Conservation (phyloP, 2,113 vertebrate species). For the Chunga burmeisteri region DNA sequence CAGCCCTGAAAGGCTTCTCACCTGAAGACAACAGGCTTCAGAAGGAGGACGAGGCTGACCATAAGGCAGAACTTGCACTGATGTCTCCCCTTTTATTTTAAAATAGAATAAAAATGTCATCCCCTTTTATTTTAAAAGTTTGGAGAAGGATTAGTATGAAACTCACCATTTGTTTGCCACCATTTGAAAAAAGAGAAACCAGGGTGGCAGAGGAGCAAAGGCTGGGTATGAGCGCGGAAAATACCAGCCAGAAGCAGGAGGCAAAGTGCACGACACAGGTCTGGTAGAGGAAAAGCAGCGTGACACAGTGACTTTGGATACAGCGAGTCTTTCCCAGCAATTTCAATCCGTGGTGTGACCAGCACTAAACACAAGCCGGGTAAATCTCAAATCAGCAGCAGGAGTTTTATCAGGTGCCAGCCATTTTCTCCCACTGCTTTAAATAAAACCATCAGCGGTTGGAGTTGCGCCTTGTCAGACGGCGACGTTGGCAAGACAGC, state of each 20-base stretch:
- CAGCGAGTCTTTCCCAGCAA: not conserved
- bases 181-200: not conserved
- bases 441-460: not conserved
- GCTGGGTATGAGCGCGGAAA: not conserved
- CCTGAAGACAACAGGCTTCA: not conserved
- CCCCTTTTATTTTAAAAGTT: not conserved
- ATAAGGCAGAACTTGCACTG: not conserved
- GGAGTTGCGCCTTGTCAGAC: not conserved
- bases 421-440: not conserved
- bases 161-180: not conserved
- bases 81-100: not conserved
- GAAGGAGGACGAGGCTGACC: not conserved
- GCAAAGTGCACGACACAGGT: not conserved
- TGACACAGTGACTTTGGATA: not conserved
- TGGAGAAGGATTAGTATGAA: not conserved
- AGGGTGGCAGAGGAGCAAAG: not conserved
- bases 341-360: not conserved
- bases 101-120: not conserved
- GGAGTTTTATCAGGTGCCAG: not conserved
- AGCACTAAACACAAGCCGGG: not conserved
- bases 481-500: fast-evolving
- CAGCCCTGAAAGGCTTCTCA: not conserved
- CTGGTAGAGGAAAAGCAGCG: not conserved
- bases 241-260: not conserved
- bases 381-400: not conserved